Percentiles rank a stretch among this genome's conserved stretches.
Conservation (phyloP, 2,888 invertebrate genomes). For the Zele albiditarsus region DNA sequence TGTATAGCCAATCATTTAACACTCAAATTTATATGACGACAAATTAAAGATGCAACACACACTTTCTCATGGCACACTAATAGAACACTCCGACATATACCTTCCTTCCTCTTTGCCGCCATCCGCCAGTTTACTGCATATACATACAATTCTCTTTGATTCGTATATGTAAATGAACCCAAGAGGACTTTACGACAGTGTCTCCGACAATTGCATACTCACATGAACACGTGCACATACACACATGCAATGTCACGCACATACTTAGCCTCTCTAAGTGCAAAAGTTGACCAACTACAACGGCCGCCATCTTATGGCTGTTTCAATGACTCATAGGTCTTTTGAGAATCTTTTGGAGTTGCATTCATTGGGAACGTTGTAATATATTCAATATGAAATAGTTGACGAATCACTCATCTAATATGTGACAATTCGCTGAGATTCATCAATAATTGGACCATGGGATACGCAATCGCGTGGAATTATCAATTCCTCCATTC, state of each 20-base stretch:
- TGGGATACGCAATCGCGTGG: too few relatives aligned
- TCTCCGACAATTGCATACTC: neutral
- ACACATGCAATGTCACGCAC: neutral
- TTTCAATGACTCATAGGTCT: neutral
- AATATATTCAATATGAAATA: neutral
- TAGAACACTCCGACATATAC: constrained; percentile 3
- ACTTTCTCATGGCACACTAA: constrained; percentile 6
- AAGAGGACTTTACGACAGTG: constrained; percentile 12
- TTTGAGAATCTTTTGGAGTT: neutral
- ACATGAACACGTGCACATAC: neutral
- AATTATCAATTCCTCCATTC: too few relatives aligned
- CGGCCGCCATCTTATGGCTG: constrained; percentile 5
- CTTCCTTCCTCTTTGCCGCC: constrained; percentile 13
- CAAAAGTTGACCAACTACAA: neutral
- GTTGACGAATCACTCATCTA: neutral
- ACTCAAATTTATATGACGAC: constrained; percentile 33
- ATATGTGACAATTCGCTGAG: neutral
- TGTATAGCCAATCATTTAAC: constrained; percentile 33
- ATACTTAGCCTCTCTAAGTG: neutral
- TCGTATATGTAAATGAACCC: constrained; percentile 32
- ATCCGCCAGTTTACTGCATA: neutral
- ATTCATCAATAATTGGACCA: neutral
- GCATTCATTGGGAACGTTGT: neutral
- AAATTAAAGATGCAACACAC: constrained; percentile 25
- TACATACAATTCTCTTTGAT: neutral